Evolutionary conservation across 2,888 invertebrate genomes (phyloP), one percentile per base, ranked within the genome.

Genomic region (Elegia similella): DNA sequence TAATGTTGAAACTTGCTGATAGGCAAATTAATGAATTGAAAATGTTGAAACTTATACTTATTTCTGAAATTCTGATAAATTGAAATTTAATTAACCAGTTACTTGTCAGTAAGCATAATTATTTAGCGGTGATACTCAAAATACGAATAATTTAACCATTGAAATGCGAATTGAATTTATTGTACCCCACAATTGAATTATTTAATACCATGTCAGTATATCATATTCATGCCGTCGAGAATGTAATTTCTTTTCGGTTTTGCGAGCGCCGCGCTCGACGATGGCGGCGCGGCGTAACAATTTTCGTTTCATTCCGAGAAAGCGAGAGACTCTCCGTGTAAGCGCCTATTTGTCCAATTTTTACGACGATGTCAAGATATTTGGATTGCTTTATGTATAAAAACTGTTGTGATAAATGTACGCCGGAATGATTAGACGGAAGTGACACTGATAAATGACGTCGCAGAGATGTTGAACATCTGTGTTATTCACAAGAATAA

Each of bases 401-500:
- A 76, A 76, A 74, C 65, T 67, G 72, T 75, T 70, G 73, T 80
- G 81, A 83, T 73, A 80, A 82, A 82, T 81, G 81, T 82, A 68
- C 72, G 75, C 67, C 61, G 70, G 70, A 76, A 82, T 83, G 82
- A 84, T 84, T 82, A 78, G 79, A 83, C 77, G 75, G 76, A 78
- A 70, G 69, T 69, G 84, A 85, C 84, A 80, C 73, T 80, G 84
- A 85, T 71, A 82, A 84, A 85, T 78, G 78, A 75, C 73, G 71
- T 69, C 64, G 73, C 66, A 67, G 72, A 78, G 72, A 72, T 69
- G 70, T 67, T 66, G 73, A 80, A 80, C 81, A 84, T 82, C 80
- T 84, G 83, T 84, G 83, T 80, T 81, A 82, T 82, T 80, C 76
- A 74, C 73, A 77, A 76, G 78, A 83, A 82, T 80, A 78, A 80